These are phyloP conservation scores for Osmoderma eremita DNA, from an alignment of 2,888 invertebrate genomes.

Conservation along the genomic window DNA sequence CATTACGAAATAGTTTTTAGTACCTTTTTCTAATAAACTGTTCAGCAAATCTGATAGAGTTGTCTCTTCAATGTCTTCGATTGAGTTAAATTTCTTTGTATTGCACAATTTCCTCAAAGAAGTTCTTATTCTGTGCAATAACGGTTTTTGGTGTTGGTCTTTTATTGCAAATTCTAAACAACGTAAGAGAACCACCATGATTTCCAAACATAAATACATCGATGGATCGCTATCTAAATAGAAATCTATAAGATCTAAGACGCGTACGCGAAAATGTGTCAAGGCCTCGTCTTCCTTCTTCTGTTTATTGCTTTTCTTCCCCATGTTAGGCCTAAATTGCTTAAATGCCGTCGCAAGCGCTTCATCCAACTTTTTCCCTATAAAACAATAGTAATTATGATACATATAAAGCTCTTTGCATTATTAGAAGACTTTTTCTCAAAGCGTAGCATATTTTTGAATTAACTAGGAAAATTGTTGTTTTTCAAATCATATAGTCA, in stretches of 20 bases:
- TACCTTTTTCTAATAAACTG: conserved; percentile 72
- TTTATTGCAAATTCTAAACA: conserved; percentile 76
- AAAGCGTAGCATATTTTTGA: no score
- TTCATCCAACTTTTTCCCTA: conserved; percentile 68
- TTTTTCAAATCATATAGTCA: no score
- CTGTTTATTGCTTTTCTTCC: conserved; percentile 63
- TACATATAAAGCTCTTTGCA: not conserved
- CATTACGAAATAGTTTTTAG: conserved; percentile 70
- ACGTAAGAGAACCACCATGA: conserved; percentile 75
- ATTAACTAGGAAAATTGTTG: no score
- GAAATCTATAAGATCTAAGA: conserved; percentile 79
- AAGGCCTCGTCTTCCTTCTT: conserved; percentile 73
- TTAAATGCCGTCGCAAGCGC: conserved; percentile 80
- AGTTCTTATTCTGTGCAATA: conserved; percentile 71
- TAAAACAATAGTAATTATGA: conserved; percentile 18
- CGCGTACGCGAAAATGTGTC: conserved; percentile 78
- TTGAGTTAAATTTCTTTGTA: conserved; percentile 70
- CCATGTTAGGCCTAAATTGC: conserved; percentile 68
- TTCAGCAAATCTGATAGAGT: conserved; percentile 68
- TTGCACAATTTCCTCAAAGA: conserved; percentile 71
- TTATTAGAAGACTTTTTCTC: no score
- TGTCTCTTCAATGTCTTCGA: conserved; percentile 67
- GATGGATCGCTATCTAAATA: conserved; percentile 77
- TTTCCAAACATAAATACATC: conserved; percentile 74
- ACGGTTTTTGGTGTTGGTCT: conserved; percentile 74